phyloP scores from a whole-genome alignment of 2,888 invertebrate genomes.

The Meandrusa payeni region DNA sequence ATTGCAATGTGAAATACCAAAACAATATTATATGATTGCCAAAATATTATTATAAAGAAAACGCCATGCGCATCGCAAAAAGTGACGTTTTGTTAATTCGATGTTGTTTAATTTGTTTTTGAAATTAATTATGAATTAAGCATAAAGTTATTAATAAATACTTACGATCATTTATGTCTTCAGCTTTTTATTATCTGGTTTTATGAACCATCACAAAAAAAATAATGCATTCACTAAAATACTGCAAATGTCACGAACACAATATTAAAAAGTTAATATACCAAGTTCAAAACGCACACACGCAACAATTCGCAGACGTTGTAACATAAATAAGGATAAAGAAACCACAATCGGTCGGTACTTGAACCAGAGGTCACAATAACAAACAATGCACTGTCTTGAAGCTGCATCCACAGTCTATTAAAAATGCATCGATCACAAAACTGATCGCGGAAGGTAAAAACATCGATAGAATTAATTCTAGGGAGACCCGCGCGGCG shows the following conservation, averaged over 20 bases:
- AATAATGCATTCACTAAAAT: neutral
- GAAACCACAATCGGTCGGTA: slow-evolving; percentile 4
- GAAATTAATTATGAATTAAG: no score
- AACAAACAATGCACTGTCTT: slow-evolving; percentile 18
- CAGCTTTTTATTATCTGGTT: no score
- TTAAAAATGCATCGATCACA: slow-evolving; percentile 31
- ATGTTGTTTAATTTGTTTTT: no score
- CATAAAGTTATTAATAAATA: no score
- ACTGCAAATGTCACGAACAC: no score
- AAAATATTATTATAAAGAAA: no score
- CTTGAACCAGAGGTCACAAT: slow-evolving; percentile 13
- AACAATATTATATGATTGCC: no score
- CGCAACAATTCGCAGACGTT: slow-evolving; percentile 2
- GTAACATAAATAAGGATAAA: slow-evolving; percentile 16
- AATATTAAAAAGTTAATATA: neutral
- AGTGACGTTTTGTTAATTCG: no score
- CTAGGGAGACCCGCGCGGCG: slow-evolving; percentile 35
- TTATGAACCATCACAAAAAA: slow-evolving; percentile 4
- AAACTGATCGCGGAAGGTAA: slow-evolving; percentile 36
- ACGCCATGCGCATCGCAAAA: no score
- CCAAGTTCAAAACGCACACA: slow-evolving; percentile 8
- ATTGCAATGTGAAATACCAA: no score
- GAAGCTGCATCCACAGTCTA: slow-evolving; percentile 5
- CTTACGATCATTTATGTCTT: no score
- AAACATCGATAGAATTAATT: slow-evolving; percentile 36